These are phyloP conservation scores for Apistogramma diplotaenia DNA, from an alignment of 2,113 vertebrate species.

Conservation along the genomic window DNA sequence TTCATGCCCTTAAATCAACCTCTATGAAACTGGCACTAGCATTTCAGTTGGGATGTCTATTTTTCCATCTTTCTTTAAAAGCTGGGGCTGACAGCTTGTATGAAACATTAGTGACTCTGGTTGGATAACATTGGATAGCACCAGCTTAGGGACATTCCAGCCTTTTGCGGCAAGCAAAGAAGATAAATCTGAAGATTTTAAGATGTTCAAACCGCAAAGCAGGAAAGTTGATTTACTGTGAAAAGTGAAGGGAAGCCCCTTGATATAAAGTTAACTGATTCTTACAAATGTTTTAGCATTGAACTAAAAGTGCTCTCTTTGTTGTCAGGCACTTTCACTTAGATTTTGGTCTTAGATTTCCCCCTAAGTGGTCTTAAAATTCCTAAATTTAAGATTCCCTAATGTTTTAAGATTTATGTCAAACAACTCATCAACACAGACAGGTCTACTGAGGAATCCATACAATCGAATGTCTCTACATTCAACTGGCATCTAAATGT, in stretches of 20 bases:
- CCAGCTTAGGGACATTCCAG: neutral
- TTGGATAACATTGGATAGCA: neutral
- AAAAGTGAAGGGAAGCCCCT: neutral
- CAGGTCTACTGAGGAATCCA: neutral
- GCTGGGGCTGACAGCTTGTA: neutral
- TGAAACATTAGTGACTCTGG: neutral
- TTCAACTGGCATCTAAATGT: neutral
- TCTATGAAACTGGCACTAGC: neutral
- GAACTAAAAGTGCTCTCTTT: neutral
- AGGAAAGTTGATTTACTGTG: fast-evolving
- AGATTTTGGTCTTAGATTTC: neutral
- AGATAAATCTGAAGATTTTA: too few relatives aligned
- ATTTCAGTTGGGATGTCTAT: too few relatives aligned
- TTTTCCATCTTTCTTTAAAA: neutral
- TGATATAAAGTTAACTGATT: neutral
- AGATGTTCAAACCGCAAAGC: neutral
- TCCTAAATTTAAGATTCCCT: neutral
- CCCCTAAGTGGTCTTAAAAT: neutral
- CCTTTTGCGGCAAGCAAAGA: neutral
- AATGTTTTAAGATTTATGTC: neutral
- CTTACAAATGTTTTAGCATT: neutral
- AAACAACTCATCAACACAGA: neutral
- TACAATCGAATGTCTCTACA: neutral
- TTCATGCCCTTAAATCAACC: neutral
- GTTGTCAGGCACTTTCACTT: neutral